These are phyloP conservation scores for Peromyscus nudipes DNA, from an alignment of 2,797 vertebrate genomes.

Conservation along the genomic window DNA sequence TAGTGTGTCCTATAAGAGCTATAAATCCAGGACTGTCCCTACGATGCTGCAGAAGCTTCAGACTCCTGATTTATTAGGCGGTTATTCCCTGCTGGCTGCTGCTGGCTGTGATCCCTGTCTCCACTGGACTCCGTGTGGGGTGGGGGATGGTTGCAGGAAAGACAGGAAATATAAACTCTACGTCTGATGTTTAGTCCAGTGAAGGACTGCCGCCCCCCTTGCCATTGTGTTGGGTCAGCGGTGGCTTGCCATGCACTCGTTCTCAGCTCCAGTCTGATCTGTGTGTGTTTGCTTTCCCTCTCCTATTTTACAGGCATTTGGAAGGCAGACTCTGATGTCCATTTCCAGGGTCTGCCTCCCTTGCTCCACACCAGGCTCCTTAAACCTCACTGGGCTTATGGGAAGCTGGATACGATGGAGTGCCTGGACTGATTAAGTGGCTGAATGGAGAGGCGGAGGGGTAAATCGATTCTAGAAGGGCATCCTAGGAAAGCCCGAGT, in stretches of 20 bases:
- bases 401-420: background rate
- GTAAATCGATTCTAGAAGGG: conserved; percentile 53
- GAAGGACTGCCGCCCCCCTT: background rate
- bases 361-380: background rate
- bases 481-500: background rate
- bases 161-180: conserved; percentile 60
- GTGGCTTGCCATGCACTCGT: background rate
- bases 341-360: background rate
- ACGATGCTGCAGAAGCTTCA: background rate
- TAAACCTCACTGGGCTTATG: background rate
- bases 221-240: background rate
- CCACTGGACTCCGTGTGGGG: background rate
- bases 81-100: background rate
- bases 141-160: background rate
- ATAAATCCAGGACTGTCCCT: background rate
- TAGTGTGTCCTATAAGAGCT: background rate
- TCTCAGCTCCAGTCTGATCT: background rate
- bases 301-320: background rate
- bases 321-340: background rate
- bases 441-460: background rate
- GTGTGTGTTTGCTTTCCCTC: background rate
- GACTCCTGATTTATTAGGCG: conserved; percentile 10
- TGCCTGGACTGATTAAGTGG: background rate
- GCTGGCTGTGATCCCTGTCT: background rate
- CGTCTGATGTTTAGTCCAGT: background rate